Base-by-base conservation (phyloP, 2,113 vertebrate genomes). In the Alethe diademata region DNA sequence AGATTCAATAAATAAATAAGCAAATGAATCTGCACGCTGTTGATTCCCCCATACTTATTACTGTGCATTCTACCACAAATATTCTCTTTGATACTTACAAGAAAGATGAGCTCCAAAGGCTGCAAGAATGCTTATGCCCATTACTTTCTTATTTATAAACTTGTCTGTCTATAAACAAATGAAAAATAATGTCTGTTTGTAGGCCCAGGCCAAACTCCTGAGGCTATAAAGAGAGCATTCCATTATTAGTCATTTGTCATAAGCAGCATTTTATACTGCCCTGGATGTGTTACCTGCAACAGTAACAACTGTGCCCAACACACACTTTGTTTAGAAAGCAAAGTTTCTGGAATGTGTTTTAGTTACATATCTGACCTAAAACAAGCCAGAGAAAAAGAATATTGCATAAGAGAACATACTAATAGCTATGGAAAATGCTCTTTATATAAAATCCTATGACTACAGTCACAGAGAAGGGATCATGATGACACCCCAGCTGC, bases 61-160 rank as follows among this genome's bases (percentile, higher is more conserved):
- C 67, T 2, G 4, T 82, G 71, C 12, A 7, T 90, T 88, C 67
- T n/a, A 94, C 64, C 54, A 94, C 78, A 90, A 82, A 86, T 90
- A 86, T 76, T 93, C 87, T 69, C 92, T 90, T 96, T 90, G 67
- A 96, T 92, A 67, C 84, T 86, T 76, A 47, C 47, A 62, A 88
- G 90, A 90, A 90, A 82, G 93, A 91, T 33, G 58, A 90, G 56
- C 62, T 76, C 40, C n/a, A 90, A 86, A 83, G 74, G 64, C 85
- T 78, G 66, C 47, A 93, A 65, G 70, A 91, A 85, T 60, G 38
- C 35, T 76, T 88, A 62, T 64, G 47, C 33, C 74, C 4, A 1
- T 88, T 76, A 50, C 62, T 76, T 51, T 45, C 90, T 95, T 95
- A 91, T 87, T 90, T 94, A 61, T 58, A 78, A 90, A 90, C 62